Evolutionary conservation across 2,888 invertebrate species (phyloP).

Genomic region (Diaperis boleti): DNA sequence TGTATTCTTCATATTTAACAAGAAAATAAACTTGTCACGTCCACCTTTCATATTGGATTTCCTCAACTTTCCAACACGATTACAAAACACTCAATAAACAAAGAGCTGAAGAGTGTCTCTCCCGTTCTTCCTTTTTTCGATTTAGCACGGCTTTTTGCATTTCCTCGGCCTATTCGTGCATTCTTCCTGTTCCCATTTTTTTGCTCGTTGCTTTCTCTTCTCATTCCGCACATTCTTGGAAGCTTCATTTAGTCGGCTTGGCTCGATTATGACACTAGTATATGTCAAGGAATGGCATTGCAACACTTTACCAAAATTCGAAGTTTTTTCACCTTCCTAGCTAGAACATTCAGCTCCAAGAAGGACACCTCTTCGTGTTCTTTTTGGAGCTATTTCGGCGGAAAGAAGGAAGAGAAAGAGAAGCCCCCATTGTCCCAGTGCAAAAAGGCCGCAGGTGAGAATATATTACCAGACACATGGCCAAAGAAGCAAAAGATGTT

Average conservation of each 20-base stretch:
- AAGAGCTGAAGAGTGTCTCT: too few species aligned
- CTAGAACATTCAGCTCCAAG: neutral
- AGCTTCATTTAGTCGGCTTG: neutral
- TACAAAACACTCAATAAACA: too few species aligned
- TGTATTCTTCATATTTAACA: too few species aligned
- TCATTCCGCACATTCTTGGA: too few species aligned
- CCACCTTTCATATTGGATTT: too few species aligned
- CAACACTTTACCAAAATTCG: conserved; percentile 16
- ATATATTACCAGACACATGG: conserved; percentile 15
- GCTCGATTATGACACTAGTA: conserved; percentile 8
- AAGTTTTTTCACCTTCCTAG: neutral
- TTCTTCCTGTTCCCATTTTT: conserved; percentile 14
- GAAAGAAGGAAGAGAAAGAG: conserved; percentile 1
- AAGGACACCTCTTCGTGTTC: conserved; percentile 20
- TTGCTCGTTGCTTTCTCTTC: conserved; percentile 9
- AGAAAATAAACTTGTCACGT: too few species aligned
- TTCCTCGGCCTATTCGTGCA: too few species aligned
- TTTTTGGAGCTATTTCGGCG: conserved; percentile 18
- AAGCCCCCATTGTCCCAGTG: conserved; percentile 5
- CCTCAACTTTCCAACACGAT: too few species aligned
- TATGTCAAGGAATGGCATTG: conserved; percentile 11
- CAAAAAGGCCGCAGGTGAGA: conserved; percentile 13
- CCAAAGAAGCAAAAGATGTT: conserved; percentile 18
- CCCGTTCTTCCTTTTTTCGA: too few species aligned
- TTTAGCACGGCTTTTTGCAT: too few species aligned